Evolutionary conservation across 2,797 vertebrate genomes (phyloP).

Genomic region (Toxotes lorentzi): DNA sequence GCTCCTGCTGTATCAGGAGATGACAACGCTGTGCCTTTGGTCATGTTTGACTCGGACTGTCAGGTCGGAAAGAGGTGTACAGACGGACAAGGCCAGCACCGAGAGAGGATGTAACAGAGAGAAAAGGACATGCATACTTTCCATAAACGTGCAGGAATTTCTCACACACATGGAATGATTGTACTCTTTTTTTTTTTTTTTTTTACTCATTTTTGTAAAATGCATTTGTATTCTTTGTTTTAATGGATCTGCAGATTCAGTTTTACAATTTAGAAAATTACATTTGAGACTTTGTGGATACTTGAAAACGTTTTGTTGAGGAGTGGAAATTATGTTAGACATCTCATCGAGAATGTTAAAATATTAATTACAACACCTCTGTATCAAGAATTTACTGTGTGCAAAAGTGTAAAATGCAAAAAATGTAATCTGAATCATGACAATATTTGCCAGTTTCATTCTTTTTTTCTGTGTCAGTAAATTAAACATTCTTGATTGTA

Average conservation of each 20-base stretch:
- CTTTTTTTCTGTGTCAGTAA: background rate
- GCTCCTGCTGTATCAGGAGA: background rate
- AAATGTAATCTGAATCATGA: slow-evolving; percentile 6
- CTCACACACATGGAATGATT: slow-evolving; percentile 4
- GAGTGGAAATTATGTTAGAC: background rate
- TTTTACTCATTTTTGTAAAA: background rate
- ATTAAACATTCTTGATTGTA: background rate
- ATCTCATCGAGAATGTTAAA: too few relatives aligned
- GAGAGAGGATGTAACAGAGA: slow-evolving; percentile 1
- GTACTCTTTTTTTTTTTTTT: too few relatives aligned
- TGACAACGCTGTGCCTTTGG: background rate
- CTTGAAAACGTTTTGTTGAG: background rate
- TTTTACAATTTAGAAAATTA: background rate
- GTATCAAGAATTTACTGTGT: slow-evolving; percentile 21
- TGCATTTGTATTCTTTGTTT: background rate
- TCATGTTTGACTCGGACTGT: slow-evolving; percentile 21
- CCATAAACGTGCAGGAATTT: background rate
- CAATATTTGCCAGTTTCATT: background rate
- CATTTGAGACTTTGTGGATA: background rate
- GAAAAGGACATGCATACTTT: slow-evolving; percentile 7
- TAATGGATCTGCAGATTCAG: background rate
- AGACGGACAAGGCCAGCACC: background rate
- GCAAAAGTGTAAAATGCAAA: background rate
- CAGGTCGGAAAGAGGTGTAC: slow-evolving; percentile 3
- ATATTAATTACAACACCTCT: slow-evolving; percentile 1